These are phyloP conservation scores for Virgularia gustaviana DNA, from an alignment of 92 coral and sea anemone genomes.

Conservation along the genomic window DNA sequence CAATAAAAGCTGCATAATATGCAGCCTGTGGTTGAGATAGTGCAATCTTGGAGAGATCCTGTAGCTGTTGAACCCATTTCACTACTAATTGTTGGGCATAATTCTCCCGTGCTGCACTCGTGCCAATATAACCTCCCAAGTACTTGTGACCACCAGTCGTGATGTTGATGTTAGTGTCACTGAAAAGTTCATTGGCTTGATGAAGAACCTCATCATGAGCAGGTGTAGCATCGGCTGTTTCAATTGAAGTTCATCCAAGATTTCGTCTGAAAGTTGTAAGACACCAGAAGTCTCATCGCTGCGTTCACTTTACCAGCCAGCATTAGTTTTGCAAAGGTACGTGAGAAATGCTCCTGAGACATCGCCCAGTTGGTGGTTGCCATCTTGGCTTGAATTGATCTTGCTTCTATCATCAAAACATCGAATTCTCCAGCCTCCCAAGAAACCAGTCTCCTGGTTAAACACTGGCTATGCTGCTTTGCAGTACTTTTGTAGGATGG, in stretches of 20 bases:
- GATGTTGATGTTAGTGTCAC: constrained; percentile 9
- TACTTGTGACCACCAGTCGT: background rate
- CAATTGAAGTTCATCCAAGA: no score
- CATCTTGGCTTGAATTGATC: constrained; percentile 36
- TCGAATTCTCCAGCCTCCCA: constrained; percentile 39
- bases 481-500: no score
- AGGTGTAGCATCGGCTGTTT: background rate
- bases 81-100: background rate
- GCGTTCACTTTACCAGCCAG: constrained; percentile 41
- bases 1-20: constrained; percentile 5
- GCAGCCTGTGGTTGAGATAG: constrained; percentile 15
- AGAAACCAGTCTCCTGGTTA: constrained; percentile 28
- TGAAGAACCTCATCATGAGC: background rate
- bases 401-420: background rate
- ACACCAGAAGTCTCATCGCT: constrained; percentile 29
- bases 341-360: constrained; percentile 19
- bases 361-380: constrained; percentile 28
- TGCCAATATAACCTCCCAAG: constrained; percentile 4
- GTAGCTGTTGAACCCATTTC: constrained; percentile 3
- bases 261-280: constrained; percentile 3
- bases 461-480: constrained; percentile 28
- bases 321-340: constrained; percentile 27
- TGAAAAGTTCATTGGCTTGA: constrained; percentile 1
- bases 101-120: background rate
- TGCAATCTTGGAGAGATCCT: constrained; percentile 7